phyloP scores from a whole-genome alignment of 2,113 vertebrate species.

The Strix aluco region DNA sequence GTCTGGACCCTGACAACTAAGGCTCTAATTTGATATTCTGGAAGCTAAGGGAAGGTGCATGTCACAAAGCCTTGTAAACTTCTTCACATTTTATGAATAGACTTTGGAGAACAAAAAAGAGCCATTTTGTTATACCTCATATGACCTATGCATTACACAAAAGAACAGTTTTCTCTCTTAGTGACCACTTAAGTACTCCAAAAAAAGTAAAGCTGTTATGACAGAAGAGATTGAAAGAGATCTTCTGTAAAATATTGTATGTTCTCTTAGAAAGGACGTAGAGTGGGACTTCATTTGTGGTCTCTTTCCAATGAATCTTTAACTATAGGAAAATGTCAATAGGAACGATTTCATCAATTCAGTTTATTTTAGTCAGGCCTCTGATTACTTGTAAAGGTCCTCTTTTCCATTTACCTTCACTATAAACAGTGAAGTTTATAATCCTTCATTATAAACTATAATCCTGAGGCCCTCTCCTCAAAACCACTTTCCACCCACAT shows the following conservation, averaged over 20 bases:
- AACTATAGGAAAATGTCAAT: not conserved
- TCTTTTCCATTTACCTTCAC: not conserved
- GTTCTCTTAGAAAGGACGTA: not conserved
- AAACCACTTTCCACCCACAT: fast-evolving
- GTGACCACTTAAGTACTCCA: not conserved
- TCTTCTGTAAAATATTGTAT: not conserved
- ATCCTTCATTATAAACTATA: too few relatives aligned
- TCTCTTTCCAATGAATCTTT: not conserved
- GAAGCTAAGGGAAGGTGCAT: not conserved
- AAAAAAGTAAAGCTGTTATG: not conserved
- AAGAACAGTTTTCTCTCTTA: not conserved
- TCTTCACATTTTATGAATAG: not conserved
- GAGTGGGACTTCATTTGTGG: not conserved
- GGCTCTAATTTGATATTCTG: not conserved
- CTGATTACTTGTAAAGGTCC: not conserved
- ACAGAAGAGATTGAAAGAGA: not conserved
- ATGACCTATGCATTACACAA: not conserved
- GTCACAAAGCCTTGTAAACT: not conserved
- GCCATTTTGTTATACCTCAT: not conserved
- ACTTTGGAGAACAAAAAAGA: not conserved
- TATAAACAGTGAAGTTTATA: not conserved
- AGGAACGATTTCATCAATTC: not conserved
- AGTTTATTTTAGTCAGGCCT: not conserved
- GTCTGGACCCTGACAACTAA: not conserved
- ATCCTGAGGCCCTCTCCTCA: not conserved